These are phyloP conservation scores for Nymphalis io DNA, from an alignment of 1,140 invertebrate species.

Conservation along the genomic window DNA sequence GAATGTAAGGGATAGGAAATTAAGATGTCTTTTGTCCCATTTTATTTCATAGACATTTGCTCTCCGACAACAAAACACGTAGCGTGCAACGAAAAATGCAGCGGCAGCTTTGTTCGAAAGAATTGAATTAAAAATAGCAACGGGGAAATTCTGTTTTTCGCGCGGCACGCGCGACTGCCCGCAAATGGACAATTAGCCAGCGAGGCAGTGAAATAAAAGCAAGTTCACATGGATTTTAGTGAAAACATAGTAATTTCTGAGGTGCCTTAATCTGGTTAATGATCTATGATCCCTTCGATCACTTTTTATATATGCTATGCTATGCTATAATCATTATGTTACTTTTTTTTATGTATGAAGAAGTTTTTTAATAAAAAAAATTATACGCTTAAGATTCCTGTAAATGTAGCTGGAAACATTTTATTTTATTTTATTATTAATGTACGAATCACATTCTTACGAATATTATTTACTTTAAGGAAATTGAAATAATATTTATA, in stretches of 20 bases:
- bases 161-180: slow-evolving; percentile 62
- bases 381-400: too few species aligned
- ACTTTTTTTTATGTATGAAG: too few species aligned
- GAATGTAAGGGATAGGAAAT: slow-evolving; percentile 56
- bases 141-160: slow-evolving; percentile 64
- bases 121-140: slow-evolving; percentile 76
- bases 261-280: slow-evolving; percentile 25
- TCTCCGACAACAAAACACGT: slow-evolving; percentile 56
- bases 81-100: slow-evolving; percentile 67
- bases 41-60: slow-evolving; percentile 61
- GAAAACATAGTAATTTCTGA: slow-evolving; percentile 57
- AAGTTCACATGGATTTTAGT: slow-evolving; percentile 48
- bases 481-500: too few species aligned
- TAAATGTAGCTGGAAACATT: too few species aligned
- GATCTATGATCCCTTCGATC: slow-evolving; percentile 13
- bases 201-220: slow-evolving; percentile 51
- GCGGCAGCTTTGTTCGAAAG: slow-evolving; percentile 64
- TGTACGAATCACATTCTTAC: too few species aligned
- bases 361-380: too few species aligned
- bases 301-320: too few species aligned
- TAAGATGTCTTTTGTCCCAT: slow-evolving; percentile 57
- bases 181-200: slow-evolving; percentile 72
- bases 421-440: too few species aligned
- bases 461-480: too few species aligned
- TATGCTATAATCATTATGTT: too few species aligned